These are phyloP conservation scores for Pocota personata DNA, from an alignment of 2,888 invertebrate species.

Conservation along the genomic window DNA sequence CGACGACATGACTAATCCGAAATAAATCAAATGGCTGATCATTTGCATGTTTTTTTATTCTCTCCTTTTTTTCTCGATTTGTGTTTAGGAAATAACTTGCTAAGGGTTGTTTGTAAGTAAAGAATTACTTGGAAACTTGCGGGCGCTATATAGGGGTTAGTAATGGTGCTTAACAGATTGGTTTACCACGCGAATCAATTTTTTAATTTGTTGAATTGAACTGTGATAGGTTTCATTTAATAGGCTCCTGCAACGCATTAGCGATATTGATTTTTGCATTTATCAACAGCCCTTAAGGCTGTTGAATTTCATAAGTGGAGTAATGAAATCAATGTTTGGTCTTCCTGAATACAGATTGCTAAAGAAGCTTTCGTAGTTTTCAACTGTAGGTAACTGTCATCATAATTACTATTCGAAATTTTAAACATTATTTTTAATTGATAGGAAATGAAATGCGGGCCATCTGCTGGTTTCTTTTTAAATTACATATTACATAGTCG, in stretches of 20 bases:
- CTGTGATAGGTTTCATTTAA: background rate
- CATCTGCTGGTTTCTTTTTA: no score
- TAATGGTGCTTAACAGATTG: constrained; percentile 1
- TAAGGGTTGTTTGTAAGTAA: background rate
- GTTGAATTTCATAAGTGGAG: background rate
- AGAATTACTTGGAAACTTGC: background rate
- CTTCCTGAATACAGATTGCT: no score
- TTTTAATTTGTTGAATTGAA: background rate
- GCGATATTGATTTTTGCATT: background rate
- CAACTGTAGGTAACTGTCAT: no score
- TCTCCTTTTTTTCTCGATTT: constrained; percentile 16
- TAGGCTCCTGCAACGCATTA: background rate
- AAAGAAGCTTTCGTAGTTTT: no score
- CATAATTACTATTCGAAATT: no score
- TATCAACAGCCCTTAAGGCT: background rate
- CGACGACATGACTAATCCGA: constrained; percentile 71
- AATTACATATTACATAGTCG: no score
- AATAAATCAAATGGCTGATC: constrained; percentile 65
- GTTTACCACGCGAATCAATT: background rate
- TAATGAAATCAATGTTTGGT: no score
- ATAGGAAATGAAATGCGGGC: no score
- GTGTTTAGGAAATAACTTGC: constrained; percentile 22
- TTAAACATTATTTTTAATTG: no score
- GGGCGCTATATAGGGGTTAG: background rate
- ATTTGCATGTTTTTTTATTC: constrained; percentile 44